Percentiles rank a stretch among this genome's conserved stretches.
Evolutionary conservation across 2,113 vertebrate genomes (phyloP).

Genomic region (Spea bombifrons): DNA sequence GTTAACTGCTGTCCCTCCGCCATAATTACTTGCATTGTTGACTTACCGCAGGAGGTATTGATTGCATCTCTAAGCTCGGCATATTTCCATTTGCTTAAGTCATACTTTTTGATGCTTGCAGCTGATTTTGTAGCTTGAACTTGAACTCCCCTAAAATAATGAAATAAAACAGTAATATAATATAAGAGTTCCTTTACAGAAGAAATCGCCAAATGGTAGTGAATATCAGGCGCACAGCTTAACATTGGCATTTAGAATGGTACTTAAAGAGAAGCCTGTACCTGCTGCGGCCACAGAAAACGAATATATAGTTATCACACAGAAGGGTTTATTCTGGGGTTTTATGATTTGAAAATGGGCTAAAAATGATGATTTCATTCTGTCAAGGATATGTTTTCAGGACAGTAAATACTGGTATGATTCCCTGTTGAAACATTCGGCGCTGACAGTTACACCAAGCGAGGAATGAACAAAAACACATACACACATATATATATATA

Average conservation of each 20-base stretch:
- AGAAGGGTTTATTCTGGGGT: constrained; percentile 1
- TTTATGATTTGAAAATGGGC: background rate
- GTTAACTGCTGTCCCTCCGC: background rate
- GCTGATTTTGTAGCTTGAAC: constrained; percentile 87
- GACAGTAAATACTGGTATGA: constrained; percentile 4
- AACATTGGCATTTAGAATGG: background rate
- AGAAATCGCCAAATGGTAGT: background rate
- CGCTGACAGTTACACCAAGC: background rate
- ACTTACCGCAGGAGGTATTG: constrained; percentile 95
- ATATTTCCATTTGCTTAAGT: constrained; percentile 98
- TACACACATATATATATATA: too few relatives aligned
- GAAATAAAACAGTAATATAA: constrained; percentile 14
- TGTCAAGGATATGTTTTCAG: background rate
- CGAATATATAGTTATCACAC: background rate
- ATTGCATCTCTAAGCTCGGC: constrained; percentile 94
- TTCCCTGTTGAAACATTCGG: background rate
- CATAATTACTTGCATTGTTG: background rate
- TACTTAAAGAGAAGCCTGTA: background rate
- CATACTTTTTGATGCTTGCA: constrained; percentile 82
- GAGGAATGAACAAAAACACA: background rate
- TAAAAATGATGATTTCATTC: constrained; percentile 4
- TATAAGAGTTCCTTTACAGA: background rate
- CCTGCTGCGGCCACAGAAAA: background rate
- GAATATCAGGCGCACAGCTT: background rate
- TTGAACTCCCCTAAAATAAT: constrained; percentile 74